These are phyloP conservation scores for Edolisoma coerulescens DNA, from an alignment of 2,113 vertebrate species.

Conservation along the genomic window DNA sequence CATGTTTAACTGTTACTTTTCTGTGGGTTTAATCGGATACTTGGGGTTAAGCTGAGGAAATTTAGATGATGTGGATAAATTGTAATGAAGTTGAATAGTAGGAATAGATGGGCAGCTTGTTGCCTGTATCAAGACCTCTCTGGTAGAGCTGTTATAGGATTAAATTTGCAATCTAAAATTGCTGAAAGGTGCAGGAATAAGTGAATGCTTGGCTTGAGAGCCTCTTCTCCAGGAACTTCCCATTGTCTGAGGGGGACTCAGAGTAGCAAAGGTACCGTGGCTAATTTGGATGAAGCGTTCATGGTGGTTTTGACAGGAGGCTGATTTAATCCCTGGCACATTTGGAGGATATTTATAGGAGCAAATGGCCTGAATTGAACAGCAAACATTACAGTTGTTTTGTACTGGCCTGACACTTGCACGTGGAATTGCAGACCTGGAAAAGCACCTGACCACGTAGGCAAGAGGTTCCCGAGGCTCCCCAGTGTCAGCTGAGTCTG, in stretches of 20 bases:
- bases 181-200: no score
- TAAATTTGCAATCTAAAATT: no score
- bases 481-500: accelerated
- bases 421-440: background rate
- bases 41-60: background rate
- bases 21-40: background rate
- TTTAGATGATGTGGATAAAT: background rate
- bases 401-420: background rate
- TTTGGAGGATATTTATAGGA: background rate
- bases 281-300: no score
- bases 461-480: background rate
- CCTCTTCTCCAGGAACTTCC: no score
- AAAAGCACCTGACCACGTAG: accelerated
- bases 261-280: no score
- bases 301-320: background rate
- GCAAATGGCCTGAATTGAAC: background rate
- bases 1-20: constrained; percentile 1
- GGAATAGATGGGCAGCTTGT: background rate
- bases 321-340: background rate
- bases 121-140: background rate
- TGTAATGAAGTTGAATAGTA: background rate
- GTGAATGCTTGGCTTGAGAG: no score
- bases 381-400: background rate
- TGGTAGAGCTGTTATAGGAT: no score
- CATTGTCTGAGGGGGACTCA: no score